These are phyloP conservation scores for Lottia gigantea DNA, from an alignment of 2,888 invertebrate species.

Conservation along the genomic window DNA sequence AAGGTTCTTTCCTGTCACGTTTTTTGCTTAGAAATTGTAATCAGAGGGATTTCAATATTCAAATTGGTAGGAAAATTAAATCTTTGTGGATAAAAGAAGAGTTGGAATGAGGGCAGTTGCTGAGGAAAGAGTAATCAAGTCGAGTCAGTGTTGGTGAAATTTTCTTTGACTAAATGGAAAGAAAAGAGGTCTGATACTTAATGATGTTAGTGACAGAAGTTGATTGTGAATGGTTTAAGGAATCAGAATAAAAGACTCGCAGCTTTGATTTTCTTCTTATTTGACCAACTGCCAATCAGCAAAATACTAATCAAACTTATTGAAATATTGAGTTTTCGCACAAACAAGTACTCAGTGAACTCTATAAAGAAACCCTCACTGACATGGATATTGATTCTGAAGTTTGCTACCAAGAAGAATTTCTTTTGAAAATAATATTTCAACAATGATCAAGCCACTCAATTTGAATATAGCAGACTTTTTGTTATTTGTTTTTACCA, in stretches of 20 bases:
- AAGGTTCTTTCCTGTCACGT: constrained; percentile 9
- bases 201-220: background rate
- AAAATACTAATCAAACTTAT: constrained; percentile 5
- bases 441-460: no score
- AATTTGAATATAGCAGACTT: no score
- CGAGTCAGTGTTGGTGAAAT: background rate
- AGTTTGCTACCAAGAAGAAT: no score
- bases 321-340: background rate
- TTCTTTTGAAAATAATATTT: no score
- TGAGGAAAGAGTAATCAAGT: constrained; percentile 3
- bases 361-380: no score
- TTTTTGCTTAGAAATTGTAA: background rate
- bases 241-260: background rate
- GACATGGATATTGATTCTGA: no score
- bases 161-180: background rate
- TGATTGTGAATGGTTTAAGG: background rate
- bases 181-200: background rate
- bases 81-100: constrained; percentile 1
- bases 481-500: no score
- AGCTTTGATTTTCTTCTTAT: constrained; percentile 1
- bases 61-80: constrained; percentile 3
- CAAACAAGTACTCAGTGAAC: no score
- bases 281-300: constrained; percentile 5
- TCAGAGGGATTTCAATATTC: constrained; percentile 8
- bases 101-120: constrained; percentile 1